phyloP scores from a whole-genome alignment of 2,888 invertebrate species.

The Adela reaumurella region DNA sequence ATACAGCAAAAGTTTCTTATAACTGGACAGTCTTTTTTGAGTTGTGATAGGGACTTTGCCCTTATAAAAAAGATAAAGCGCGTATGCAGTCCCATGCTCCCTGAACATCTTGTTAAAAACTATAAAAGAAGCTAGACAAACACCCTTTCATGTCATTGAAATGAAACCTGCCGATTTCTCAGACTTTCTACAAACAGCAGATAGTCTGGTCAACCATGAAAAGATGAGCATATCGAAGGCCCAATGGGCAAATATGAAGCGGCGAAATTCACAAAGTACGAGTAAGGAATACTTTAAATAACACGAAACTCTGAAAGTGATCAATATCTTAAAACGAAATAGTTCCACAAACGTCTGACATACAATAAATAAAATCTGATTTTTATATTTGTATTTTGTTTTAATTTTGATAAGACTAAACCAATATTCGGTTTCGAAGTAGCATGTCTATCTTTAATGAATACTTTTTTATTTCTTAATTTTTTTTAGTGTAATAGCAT shows the following conservation, averaged over 20 bases:
- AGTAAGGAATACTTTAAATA: conserved; percentile 7
- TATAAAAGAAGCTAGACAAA: conserved; percentile 9
- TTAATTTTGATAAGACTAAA: too few relatives aligned
- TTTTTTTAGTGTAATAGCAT: too few relatives aligned
- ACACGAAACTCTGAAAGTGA: conserved; percentile 6
- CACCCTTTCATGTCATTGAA: conserved; percentile 8
- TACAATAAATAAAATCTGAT: too few relatives aligned
- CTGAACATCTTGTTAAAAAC: conserved; percentile 9
- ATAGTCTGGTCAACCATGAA: conserved; percentile 8
- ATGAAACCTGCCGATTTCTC: conserved; percentile 9
- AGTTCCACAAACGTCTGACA: too few relatives aligned
- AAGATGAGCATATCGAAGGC: conserved; percentile 9
- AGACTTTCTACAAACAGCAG: conserved; percentile 9
- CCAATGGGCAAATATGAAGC: conserved; percentile 6
- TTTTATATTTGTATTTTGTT: too few relatives aligned
- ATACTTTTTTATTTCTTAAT: too few relatives aligned
- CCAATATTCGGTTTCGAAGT: too few relatives aligned
- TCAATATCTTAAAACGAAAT: conserved; percentile 1
- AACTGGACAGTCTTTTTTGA: conserved; percentile 12
- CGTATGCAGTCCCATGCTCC: conserved; percentile 8
- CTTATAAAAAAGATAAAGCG: conserved; percentile 13
- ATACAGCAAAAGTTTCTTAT: conserved; percentile 12
- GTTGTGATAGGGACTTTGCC: conserved; percentile 12
- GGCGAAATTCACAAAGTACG: conserved; percentile 4
- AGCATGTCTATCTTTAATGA: too few relatives aligned